phyloP scores from a whole-genome alignment of 2,888 invertebrate species.

The Tuta absoluta region DNA sequence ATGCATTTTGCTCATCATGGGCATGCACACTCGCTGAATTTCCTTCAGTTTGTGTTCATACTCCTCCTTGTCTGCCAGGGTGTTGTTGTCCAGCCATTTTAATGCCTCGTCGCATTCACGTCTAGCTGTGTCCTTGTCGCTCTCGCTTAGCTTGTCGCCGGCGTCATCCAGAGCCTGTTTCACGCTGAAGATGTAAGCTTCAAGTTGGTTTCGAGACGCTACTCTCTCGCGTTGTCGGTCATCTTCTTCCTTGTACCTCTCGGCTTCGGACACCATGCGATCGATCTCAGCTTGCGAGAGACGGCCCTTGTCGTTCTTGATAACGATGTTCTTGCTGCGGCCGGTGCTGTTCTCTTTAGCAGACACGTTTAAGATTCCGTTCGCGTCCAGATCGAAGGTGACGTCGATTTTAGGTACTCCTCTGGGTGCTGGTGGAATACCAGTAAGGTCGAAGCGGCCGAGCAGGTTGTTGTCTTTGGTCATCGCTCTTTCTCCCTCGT shows the following conservation, averaged over 20 bases:
- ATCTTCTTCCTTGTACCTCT: slow-evolving; percentile 87
- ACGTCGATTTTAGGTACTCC: slow-evolving; percentile 86
- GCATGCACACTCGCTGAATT: slow-evolving; percentile 80
- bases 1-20: slow-evolving; percentile 80
- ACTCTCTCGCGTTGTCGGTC: slow-evolving; percentile 85
- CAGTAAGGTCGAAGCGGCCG: slow-evolving; percentile 84
- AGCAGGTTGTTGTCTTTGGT: slow-evolving; percentile 88
- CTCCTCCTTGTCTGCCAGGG: slow-evolving; percentile 83
- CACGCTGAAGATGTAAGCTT: slow-evolving; percentile 85
- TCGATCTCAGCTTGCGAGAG: slow-evolving; percentile 91
- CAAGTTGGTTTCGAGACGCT: slow-evolving; percentile 86
- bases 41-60: slow-evolving; percentile 83
- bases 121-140: slow-evolving; percentile 83
- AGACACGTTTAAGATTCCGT: slow-evolving; percentile 91
- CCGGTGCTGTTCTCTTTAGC: slow-evolving; percentile 86
- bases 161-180: slow-evolving; percentile 85
- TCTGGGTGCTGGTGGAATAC: slow-evolving; percentile 86
- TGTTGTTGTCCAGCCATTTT: slow-evolving; percentile 87
- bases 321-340: slow-evolving; percentile 88
- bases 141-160: slow-evolving; percentile 81
- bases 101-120: slow-evolving; percentile 82
- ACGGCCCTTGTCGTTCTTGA: slow-evolving; percentile 91
- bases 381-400: slow-evolving; percentile 88
- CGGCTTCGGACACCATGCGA: slow-evolving; percentile 88
- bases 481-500: slow-evolving; percentile 90